Base-by-base conservation (phyloP, 2,113 vertebrate genomes). In the Anhinga rufa region DNA sequence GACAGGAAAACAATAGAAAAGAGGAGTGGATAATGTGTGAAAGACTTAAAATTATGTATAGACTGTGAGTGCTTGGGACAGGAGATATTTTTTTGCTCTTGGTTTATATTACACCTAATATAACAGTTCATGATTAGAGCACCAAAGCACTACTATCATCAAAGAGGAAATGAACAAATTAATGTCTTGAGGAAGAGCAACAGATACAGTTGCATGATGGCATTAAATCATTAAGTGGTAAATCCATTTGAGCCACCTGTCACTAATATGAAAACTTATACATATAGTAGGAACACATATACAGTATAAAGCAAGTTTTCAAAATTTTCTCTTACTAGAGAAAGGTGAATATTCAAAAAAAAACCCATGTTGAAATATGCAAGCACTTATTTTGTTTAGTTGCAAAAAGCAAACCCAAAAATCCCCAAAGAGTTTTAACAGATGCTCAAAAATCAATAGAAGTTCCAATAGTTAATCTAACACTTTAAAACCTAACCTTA, bases 391-490 rank as follows among this genome's bases (percentile, higher is more conserved):
- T 77, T 49, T 42, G 4, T 55, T 84, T 40, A 38, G 16, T 31
- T 48, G 13, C 10, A 49, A 76, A 77, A 74, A 54, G 2, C 8
- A 42, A 72, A 42, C 6, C 0, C 0, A 29, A 46, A 90, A 64
- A 24, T 19, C 2, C 3, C 17, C 1, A 0, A 11, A 1, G 1
- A 15, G 6, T 34, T 25, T 13, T 81, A 55, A 62, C 6, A 8
- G 7, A n/a, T 88, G 7, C 7, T 66, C 8, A 75, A 48, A 72
- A 31, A 49, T 1, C 10, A 44, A 29, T 4, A 34, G 7, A 52
- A 42, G 3, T 66, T 74, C 21, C 12, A 29, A 22, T 62, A 80
- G 16, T 29, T 84, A 68, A 61, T 34, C 8, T 54, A 83, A 28
- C 10, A 21, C 4, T 54, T 79, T 88, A 20, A 71, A 57, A 66